Evolutionary conservation across 2,797 vertebrate genomes (phyloP), one percentile per base, ranked within the genome.

Genomic region (Cossypha caffra): DNA sequence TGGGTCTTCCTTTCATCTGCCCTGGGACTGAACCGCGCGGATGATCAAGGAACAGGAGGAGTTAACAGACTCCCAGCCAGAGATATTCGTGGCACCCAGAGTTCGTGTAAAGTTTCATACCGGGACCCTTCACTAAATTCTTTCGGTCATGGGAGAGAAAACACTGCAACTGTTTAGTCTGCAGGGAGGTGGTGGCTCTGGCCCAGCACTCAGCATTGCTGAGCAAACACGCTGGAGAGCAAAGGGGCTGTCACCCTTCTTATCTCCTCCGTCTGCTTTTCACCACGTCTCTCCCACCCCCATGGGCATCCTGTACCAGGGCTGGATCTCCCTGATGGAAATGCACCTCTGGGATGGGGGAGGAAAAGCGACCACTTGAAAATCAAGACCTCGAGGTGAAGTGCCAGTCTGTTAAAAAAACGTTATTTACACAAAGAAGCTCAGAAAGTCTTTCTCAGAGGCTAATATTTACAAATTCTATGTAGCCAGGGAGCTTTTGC

Each of bases 121-220:
- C 62, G 16, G 89, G 96, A 96, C 78, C 69, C 74, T 95, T 94
- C 58, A 91, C 74, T 63, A 79, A 90, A 96, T 93, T 96, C 96
- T 92, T 94, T 93, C 0, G 11, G 94, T 96, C 91, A 96, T 85
- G 91, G 83, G 93, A 94, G 94, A 94, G 94, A 95, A 96, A 95
- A 86, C 87, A 69, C 7, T 50, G 83, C 57, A 90, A 93, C 88
- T 95, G 92, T 95, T 97, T 90, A 95, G 95, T 95, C 91, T 96
- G 85, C 43, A 76, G 54, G 81, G 94, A 95, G 93, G 90, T 55
- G 93, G 91, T 93, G 94, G 86, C 84, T 83, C 91, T 76, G 75
- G 47, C 68, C 95, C 85, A 64, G 77, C 61, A 37, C 76, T 90
- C 50, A 5, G 78, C 19, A 1, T 11, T 3, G 35, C 80, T 93